Conservation (phyloP, 2,888 invertebrate genomes). For the Noctuana brunneofusca region DNA sequence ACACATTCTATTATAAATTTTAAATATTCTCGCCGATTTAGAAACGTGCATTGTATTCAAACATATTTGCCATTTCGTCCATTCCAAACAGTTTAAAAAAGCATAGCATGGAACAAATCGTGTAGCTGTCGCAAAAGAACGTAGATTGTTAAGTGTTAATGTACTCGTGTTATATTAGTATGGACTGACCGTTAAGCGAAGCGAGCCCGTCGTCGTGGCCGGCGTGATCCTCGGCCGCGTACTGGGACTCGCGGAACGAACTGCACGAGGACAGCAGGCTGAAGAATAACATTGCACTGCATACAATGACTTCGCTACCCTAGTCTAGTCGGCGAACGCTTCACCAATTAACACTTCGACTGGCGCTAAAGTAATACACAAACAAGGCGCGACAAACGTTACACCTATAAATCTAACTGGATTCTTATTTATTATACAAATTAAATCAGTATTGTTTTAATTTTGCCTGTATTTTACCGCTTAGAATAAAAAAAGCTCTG, state of each 20-base stretch:
- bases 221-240: constrained; percentile 85
- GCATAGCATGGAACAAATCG: neutral
- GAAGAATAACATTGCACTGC: constrained; percentile 44
- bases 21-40: too few species aligned
- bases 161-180: constrained; percentile 14
- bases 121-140: constrained; percentile 1
- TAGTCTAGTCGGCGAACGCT: neutral
- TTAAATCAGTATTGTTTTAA: neutral
- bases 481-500: too few species aligned
- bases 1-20: too few species aligned
- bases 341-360: neutral
- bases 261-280: constrained; percentile 92
- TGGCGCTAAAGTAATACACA: too few species aligned
- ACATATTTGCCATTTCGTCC: neutral
- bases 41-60: too few species aligned
- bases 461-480: too few species aligned
- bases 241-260: constrained; percentile 93
- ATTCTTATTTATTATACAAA: too few species aligned
- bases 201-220: constrained; percentile 78
- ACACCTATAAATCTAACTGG: too few species aligned
- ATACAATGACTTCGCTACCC: constrained; percentile 13
- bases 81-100: neutral
- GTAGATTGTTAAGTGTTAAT: neutral
- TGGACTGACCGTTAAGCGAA: constrained; percentile 74
- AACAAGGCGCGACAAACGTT: too few species aligned